phyloP scores from a whole-genome alignment of 1,140 invertebrate species.

The Drosophila parvula region DNA sequence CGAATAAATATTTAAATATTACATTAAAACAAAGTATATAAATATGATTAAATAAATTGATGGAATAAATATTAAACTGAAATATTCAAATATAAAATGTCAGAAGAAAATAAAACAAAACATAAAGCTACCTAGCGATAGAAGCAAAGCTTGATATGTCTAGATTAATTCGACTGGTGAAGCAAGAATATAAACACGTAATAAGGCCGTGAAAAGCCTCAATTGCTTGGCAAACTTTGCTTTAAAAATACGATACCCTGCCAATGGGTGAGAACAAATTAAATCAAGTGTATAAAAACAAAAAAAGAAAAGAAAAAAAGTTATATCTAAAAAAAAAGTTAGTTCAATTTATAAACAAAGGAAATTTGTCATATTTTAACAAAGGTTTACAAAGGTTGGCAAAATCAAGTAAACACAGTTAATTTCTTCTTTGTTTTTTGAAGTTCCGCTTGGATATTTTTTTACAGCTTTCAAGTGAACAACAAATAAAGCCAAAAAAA shows the following conservation, averaged over 20 bases:
- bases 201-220: neutral
- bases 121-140: no score
- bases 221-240: neutral
- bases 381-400: neutral
- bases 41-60: no score
- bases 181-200: neutral
- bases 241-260: neutral
- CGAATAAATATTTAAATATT: neutral
- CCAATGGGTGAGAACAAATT: no score
- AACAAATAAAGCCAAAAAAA: neutral
- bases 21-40: neutral
- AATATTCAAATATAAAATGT: no score
- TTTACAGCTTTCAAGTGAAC: neutral
- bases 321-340: neutral
- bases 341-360: neutral
- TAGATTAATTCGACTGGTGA: neutral
- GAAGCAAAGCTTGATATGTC: no score
- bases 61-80: no score
- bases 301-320: neutral
- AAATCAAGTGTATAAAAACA: neutral
- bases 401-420: neutral
- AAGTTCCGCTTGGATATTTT: neutral
- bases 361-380: neutral
- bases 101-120: no score
- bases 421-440: neutral